Evolutionary conservation across 2,797 vertebrate species (phyloP), one percentile per base, ranked within the genome.

Genomic region (Danio jaintianensis): DNA sequence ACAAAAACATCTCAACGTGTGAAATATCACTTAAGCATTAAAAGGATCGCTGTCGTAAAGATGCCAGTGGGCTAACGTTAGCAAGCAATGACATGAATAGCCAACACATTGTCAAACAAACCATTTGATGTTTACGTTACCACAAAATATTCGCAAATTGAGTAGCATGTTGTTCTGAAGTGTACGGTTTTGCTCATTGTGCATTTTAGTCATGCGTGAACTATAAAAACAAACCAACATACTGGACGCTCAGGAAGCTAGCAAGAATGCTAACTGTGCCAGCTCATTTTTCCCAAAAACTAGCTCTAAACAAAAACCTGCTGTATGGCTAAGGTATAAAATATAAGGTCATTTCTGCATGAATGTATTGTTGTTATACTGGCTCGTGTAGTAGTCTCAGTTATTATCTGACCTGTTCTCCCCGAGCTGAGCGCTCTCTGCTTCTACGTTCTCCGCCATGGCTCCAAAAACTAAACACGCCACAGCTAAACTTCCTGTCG

Each of bases 381-480:
- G 8, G 67, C 38, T 29, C 15, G 15, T 42, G 29, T 18, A 8
- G 1, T 12, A n/a, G 29, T 29, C 29, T 29, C 29, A 29, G 29
- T 29, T 29, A 4, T 69, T 12, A 4, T 47, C 93, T 91, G 85
- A 95, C 94, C 94, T 94, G 93, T 91, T 94, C 73, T 94, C 93
- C 89, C 80, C 91, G 86, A 93, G 92, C 43, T 90, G 91, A 85
- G 92, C 87, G 85, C 86, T 89, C 84, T 95, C 94, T 88, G 82
- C 93, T 45, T 95, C 94, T 86, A 93, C 92, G 90, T 96, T 94
- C 85, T 96, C 96, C 95, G 95, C 96, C 96, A 97, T 97, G 95
- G 94, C 62, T 75, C 16, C 50, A 50, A 58, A 69, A 73, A 80
- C 62, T 58, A 66, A 58, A 80, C 78, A 79, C 70, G 43, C 13